Evolutionary conservation across 1,140 invertebrate species (phyloP), one percentile per base, ranked within the genome.

Genomic region (Euura lappo): DNA sequence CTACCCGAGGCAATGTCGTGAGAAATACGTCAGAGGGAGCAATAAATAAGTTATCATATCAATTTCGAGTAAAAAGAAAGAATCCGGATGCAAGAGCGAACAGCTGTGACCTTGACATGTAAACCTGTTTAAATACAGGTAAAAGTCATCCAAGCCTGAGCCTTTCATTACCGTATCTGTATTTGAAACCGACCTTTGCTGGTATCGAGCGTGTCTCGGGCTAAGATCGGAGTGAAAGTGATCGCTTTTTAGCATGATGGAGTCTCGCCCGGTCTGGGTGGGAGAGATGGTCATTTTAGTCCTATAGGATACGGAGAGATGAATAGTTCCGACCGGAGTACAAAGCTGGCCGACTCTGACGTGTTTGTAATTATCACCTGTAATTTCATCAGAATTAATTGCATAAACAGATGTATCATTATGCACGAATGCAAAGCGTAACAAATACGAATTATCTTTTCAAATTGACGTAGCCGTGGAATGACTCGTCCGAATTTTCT

Each of bases 261-360:
- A 90, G 74, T 93, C 91, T 71, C 90, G 91, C 65, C 90, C 90
- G 7, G 91, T 89, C 70, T 93, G 92, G 75, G 95, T 95, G 7
- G 95, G 95, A 3, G 95, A 94, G 81, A 97, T 95, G 2, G 95
- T 94, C 89, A 97, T 93, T 87, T 96, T 96, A 3, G 95, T 96
- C 78, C 96, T 90, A 82, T 97, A 97, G 0, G 92, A 92, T 8
- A 97, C 93, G 7, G 92, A 92, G 76, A 97, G 90, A 71, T 92
- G 91, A 51, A 97, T 88, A 2, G 93, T 94, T 11, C 96, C 96
- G 71, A 94, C 89, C 45, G 95, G 94, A 13, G 95, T 97, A 79
- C 92, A 93, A 2, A 97, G 87, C 80, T 95, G 92, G 2, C 96
- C 96, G 65, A 97, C 93, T 83, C 92, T 91, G 13, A 94, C 90